Evolutionary conservation across 2,113 vertebrate genomes (phyloP).

Genomic region (Oreochromis tanganicae): DNA sequence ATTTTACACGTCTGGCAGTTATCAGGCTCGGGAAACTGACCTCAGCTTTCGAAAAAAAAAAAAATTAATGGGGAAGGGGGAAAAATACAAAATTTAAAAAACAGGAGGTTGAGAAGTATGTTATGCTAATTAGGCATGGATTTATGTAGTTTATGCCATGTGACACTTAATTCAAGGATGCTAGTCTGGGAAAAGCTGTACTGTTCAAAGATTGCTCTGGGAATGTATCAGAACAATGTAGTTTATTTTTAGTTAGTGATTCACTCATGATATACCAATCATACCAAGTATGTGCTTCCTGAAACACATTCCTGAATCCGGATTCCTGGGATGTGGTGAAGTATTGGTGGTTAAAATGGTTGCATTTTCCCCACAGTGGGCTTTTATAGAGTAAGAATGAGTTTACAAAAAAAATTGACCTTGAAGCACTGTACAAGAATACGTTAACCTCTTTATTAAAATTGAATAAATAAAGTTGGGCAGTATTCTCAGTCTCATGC

Average conservation of each 20-base stretch:
- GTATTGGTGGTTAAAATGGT: neutral
- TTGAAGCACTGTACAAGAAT: neutral
- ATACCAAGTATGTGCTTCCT: neutral
- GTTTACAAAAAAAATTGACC: neutral
- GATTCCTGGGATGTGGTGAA: neutral
- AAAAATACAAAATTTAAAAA: neutral
- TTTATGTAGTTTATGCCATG: neutral
- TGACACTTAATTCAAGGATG: neutral
- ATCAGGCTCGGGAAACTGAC: neutral
- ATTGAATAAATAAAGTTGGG: neutral
- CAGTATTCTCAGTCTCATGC: neutral
- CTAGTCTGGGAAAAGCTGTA: neutral
- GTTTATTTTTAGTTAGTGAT: neutral
- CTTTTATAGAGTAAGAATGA: neutral
- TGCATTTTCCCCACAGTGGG: neutral
- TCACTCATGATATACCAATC: neutral
- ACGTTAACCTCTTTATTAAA: neutral
- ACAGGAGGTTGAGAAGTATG: neutral
- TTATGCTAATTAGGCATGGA: neutral
- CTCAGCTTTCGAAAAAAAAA: fast-evolving
- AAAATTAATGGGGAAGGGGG: neutral
- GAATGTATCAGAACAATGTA: neutral
- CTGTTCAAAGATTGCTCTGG: neutral
- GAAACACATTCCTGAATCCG: neutral
- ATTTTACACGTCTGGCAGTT: neutral